These are phyloP conservation scores for Lagopus leucura DNA, from an alignment of 2,113 vertebrate species.

Conservation along the genomic window DNA sequence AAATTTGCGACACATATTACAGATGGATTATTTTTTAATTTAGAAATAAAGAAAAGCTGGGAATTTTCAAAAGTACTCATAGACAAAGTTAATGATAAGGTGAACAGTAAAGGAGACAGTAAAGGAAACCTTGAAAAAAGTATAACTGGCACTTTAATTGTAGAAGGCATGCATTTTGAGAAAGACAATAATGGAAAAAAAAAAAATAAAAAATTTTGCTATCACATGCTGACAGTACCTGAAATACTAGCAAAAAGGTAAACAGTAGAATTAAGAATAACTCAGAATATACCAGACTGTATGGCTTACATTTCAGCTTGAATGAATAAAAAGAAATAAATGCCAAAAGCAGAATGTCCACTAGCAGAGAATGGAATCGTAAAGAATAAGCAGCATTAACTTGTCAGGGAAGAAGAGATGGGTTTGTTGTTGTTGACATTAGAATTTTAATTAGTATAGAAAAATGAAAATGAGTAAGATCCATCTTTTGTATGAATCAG, in stretches of 20 bases:
- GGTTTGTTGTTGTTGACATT: background rate
- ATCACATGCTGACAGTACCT: background rate
- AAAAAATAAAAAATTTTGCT: background rate
- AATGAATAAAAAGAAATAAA: background rate
- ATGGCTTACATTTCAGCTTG: background rate
- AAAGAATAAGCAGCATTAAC: background rate
- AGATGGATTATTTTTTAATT: background rate
- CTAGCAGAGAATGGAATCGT: background rate
- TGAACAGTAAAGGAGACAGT: background rate
- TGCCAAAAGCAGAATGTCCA: background rate
- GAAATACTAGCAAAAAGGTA: background rate
- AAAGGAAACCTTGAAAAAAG: background rate
- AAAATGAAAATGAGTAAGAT: background rate
- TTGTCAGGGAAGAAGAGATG: background rate
- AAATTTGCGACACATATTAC: accelerated
- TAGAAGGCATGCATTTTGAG: background rate
- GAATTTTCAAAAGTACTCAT: background rate
- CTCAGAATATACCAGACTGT: background rate
- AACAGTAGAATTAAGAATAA: background rate
- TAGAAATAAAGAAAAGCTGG: background rate
- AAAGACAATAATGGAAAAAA: background rate
- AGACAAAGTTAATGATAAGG: background rate
- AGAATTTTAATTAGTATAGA: background rate
- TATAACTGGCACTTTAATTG: background rate
- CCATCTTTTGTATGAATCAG: background rate